Conservation (phyloP, 2,888 invertebrate genomes). For the Agrotis exclamationis region DNA sequence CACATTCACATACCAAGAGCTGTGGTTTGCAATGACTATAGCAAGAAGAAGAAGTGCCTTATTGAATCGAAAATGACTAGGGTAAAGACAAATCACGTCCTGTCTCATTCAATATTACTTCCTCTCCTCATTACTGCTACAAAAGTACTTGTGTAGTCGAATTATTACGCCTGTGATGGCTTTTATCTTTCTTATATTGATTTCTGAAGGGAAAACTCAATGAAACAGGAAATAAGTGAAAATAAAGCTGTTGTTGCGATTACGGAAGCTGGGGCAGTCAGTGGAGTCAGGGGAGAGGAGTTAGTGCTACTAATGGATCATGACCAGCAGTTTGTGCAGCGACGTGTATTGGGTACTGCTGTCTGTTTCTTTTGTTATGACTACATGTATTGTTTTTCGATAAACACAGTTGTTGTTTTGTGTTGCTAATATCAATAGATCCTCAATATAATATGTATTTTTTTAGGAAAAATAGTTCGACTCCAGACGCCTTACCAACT, state of each 20-base stretch:
- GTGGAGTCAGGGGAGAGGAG: constrained; percentile 11
- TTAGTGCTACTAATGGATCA: constrained; percentile 42
- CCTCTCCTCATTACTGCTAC: constrained; percentile 23
- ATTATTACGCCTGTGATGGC: constrained; percentile 6
- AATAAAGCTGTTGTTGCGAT: constrained; percentile 43
- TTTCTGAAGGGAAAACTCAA: constrained; percentile 4
- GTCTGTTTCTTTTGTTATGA: constrained; percentile 11
- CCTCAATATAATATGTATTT: too few species aligned
- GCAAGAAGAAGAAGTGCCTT: neutral
- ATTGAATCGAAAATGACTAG: neutral
- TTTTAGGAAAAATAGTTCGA: too few species aligned
- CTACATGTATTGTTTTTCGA: neutral
- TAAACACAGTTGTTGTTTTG: neutral
- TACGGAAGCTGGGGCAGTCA: constrained; percentile 38
- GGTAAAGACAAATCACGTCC: constrained; percentile 35
- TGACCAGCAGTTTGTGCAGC: constrained; percentile 47
- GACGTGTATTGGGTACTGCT: constrained; percentile 11
- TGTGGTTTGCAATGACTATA: neutral
- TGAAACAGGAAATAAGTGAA: constrained; percentile 20
- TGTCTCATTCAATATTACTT: constrained; percentile 31
- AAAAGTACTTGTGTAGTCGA: neutral
- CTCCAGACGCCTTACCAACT: too few species aligned
- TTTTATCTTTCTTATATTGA: constrained; percentile 18
- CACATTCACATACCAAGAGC: too few species aligned
- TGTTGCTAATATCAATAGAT: too few species aligned